Evolutionary conservation across 2,888 invertebrate species (phyloP), one percentile per base, ranked within the genome.

Genomic region (Taenaris catops): DNA sequence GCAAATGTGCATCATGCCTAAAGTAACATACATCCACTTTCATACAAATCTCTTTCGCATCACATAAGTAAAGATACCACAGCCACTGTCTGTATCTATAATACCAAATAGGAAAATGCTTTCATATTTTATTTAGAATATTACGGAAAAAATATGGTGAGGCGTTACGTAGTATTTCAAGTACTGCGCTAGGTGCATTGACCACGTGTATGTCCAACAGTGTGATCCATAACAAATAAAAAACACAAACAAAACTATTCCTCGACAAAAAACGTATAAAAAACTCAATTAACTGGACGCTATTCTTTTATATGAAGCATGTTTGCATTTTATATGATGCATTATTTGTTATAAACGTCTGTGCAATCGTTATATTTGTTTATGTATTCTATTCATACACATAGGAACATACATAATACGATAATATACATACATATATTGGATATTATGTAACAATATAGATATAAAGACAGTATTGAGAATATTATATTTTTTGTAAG

Each of bases 41-140:
- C 79, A 75, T 59, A 46, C 71, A 34, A 10, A 28, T 38, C 64
- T 58, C 57, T 68, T 70, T 64, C 79, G 71, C 51, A 62, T 78
- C 78, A 79, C 69, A 70, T 79, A 81, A 79, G 80, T 83, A 76
- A 83, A 81, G 72, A 84, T 84, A 86, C 86, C 86, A 86, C 86
- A 86, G 86, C 86, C 86, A 86, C 84, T 80, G 80, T 81, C 83
- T 84, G 84, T 86, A 84, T 83, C 81, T 75, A 83, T 79, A 84
- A 84, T 83, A 84, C 84, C 86, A 74, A 86, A 84, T 84, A 84
- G 83, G 81, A 84, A 81, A 83, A 84, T 81, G 83, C 80, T 75
- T 71, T 52, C 63, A 76, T 62, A 70, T 70, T 58, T 42, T 72
- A 62, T 45, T 34, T 73, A 74, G 68, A 79, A 69, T 70, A 71